Percentiles rank a stretch among this genome's conserved stretches.
Conservation (phyloP, 2,888 invertebrate genomes). For the Psococerastis gibbosa region DNA sequence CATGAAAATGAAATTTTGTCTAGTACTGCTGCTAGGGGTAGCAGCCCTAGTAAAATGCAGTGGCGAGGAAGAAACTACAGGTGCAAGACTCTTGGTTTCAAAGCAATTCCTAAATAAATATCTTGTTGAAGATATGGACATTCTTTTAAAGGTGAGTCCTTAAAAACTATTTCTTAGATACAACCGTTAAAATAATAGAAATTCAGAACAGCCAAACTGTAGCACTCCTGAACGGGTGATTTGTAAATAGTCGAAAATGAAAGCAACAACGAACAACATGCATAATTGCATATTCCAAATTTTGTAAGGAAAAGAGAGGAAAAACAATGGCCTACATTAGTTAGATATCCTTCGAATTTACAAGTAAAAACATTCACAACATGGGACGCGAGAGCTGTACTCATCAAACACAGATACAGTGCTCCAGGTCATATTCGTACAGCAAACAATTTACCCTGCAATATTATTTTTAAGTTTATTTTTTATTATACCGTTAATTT, state of each 20-base stretch:
- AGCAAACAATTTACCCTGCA: too few species aligned
- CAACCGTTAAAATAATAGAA: too few species aligned
- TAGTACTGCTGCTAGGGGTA: background rate
- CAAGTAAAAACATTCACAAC: too few species aligned
- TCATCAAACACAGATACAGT: background rate
- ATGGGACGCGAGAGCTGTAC: background rate
- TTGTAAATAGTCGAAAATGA: too few species aligned
- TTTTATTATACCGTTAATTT: slow-evolving; percentile 2
- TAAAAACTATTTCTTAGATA: too few species aligned
- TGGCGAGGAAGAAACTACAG: slow-evolving; percentile 46
- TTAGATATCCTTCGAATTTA: too few species aligned
- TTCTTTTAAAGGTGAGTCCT: slow-evolving; percentile 63
- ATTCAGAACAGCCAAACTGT: too few species aligned
- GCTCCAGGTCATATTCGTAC: slow-evolving; percentile 9
- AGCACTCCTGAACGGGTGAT: too few species aligned
- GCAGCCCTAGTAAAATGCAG: slow-evolving; percentile 20
- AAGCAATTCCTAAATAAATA: slow-evolving; percentile 93
- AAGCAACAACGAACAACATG: too few species aligned
- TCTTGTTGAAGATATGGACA: slow-evolving; percentile 89
- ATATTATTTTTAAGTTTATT: too few species aligned
- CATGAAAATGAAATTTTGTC: slow-evolving; percentile 6
- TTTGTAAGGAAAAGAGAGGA: background rate
- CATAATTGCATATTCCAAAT: background rate
- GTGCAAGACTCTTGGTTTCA: slow-evolving; percentile 69
- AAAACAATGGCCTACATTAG: background rate